phyloP scores from a whole-genome alignment of 2,888 invertebrate genomes.

The Pheosia gnoma region DNA sequence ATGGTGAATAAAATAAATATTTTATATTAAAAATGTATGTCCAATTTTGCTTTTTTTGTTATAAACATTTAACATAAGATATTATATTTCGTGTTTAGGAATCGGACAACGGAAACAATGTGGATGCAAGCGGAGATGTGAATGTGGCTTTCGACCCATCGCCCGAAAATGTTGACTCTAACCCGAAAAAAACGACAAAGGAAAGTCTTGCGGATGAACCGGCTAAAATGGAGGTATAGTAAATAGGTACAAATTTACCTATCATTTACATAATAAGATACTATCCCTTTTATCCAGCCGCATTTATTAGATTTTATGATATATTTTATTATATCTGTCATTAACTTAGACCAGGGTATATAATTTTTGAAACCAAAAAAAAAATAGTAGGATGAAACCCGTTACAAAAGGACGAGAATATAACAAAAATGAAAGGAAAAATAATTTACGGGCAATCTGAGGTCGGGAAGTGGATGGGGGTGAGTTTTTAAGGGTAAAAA shows the following conservation, averaged over 20 bases:
- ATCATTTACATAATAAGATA: not conserved
- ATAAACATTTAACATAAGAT: constrained; percentile 2
- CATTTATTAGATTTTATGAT: not conserved
- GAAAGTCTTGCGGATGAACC: constrained; percentile 10
- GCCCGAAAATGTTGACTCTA: constrained; percentile 38
- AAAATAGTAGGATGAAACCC: no score
- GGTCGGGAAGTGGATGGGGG: no score
- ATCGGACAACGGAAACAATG: constrained; percentile 29
- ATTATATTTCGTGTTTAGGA: constrained; percentile 27
- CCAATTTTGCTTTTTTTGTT: constrained; percentile 3
- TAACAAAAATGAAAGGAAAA: no score
- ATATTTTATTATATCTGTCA: not conserved
- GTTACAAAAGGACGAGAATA: no score
- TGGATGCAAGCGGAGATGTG: constrained; percentile 39
- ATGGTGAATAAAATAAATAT: constrained; percentile 27
- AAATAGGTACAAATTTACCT: not conserved
- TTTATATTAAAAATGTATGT: not conserved
- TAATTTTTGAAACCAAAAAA: no score
- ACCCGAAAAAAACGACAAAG: constrained; percentile 13
- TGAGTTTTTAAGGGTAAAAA: no score
- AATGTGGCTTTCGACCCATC: constrained; percentile 44
- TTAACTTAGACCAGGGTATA: no score
- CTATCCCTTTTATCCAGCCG: not conserved
- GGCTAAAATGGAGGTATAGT: constrained; percentile 28
- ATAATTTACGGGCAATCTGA: no score